phyloP scores from a whole-genome alignment of 1,140 invertebrate genomes.

The Coptotermes formosanus region DNA sequence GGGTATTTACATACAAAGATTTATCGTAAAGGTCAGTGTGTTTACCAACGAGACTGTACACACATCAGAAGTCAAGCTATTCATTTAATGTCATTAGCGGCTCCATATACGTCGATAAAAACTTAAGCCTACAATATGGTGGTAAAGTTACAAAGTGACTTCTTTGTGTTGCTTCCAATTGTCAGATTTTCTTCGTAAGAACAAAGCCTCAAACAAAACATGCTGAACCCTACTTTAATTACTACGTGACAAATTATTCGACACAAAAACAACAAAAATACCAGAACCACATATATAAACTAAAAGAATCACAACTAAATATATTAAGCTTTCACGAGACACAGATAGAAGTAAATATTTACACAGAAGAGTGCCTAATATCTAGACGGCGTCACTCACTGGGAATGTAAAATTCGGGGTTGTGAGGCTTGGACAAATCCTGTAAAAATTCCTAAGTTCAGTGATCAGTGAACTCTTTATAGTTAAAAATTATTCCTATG shows the following conservation, averaged over 20 bases:
- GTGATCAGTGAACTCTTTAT: too few relatives aligned
- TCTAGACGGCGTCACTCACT: too few relatives aligned
- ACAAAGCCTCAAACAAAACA: not conserved
- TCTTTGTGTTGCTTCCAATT: not conserved
- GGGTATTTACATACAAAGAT: too few relatives aligned
- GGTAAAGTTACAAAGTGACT: not conserved
- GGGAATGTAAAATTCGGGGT: too few relatives aligned
- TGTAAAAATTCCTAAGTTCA: too few relatives aligned
- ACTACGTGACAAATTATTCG: not conserved
- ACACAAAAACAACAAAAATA: not conserved
- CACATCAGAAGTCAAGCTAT: not conserved
- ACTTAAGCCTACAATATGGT: not conserved
- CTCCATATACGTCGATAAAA: not conserved
- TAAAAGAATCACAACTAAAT: not conserved
- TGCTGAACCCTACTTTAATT: not conserved
- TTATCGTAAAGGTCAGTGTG: not conserved
- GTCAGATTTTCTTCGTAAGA: not conserved
- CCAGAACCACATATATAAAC: not conserved
- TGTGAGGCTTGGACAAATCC: too few relatives aligned
- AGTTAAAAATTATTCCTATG: too few relatives aligned
- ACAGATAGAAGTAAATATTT: too few relatives aligned
- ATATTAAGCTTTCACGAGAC: not conserved
- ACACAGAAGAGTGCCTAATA: too few relatives aligned
- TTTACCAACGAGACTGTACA: not conserved
- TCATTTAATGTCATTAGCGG: constrained; percentile 12